phyloP scores from a whole-genome alignment of 1,140 invertebrate genomes.

The Anastrepha ludens region DNA sequence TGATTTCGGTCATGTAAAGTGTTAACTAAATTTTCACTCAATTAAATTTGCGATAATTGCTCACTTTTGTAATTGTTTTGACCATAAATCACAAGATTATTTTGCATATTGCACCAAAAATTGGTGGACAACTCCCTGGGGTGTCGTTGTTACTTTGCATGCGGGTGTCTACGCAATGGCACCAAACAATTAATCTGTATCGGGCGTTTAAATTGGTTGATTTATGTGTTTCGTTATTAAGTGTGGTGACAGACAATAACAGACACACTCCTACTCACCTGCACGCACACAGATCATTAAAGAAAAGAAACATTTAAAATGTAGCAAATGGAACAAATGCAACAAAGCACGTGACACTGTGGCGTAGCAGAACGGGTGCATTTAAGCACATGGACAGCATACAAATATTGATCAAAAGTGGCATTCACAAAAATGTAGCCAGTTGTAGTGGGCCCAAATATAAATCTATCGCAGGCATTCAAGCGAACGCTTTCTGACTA shows the following conservation, averaged over 20 bases:
- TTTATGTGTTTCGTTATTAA: slow-evolving; percentile 12
- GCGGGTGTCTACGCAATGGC: neutral
- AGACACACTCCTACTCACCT: slow-evolving; percentile 28
- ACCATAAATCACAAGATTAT: neutral
- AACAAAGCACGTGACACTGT: slow-evolving; percentile 9
- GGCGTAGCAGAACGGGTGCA: neutral
- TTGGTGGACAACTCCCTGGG: neutral
- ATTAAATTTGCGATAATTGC: slow-evolving; percentile 24
- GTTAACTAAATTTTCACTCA: neutral
- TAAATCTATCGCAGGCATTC: neutral
- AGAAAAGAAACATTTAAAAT: neutral
- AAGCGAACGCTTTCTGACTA: no score
- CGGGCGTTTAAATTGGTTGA: slow-evolving; percentile 32
- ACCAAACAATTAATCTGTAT: slow-evolving; percentile 33
- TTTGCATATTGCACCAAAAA: slow-evolving; percentile 1
- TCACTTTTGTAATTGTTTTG: slow-evolving; percentile 22
- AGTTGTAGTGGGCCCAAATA: neutral
- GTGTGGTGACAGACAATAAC: slow-evolving; percentile 1
- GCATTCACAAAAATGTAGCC: neutral
- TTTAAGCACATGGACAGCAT: no score
- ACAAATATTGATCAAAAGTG: no score
- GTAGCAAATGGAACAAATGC: neutral
- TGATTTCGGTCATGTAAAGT: neutral
- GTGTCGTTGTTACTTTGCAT: neutral
- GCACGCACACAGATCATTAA: slow-evolving; percentile 9